Conservation (phyloP, 2,113 vertebrate genomes). For the Genyomyrus donnyi region DNA sequence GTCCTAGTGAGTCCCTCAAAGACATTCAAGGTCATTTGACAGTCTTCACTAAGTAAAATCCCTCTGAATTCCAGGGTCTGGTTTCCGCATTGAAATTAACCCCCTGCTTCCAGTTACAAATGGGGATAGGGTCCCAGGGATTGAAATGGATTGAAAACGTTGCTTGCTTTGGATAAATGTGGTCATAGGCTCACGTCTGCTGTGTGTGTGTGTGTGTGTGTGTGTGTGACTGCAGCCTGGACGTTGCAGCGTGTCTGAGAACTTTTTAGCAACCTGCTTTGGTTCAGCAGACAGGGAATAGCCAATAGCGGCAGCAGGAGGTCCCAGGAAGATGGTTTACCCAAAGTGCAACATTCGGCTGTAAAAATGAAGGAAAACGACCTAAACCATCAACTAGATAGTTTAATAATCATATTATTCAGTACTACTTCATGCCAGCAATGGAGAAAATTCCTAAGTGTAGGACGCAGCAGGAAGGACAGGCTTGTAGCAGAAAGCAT, state of each 20-base stretch:
- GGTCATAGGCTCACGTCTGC: neutral
- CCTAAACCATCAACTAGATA: neutral
- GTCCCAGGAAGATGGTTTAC: no score
- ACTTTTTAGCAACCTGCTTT: neutral
- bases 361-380: neutral
- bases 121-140: neutral
- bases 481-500: neutral
- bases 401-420: neutral
- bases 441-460: neutral
- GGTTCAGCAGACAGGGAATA: neutral
- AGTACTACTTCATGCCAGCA: neutral
- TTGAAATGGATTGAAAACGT: neutral
- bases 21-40: slow-evolving; percentile 4
- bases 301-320: no score
- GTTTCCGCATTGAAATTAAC: neutral
- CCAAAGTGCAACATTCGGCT: neutral
- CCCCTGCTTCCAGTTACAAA: neutral
- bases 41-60: neutral
- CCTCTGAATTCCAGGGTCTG: neutral
- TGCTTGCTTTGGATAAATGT: neutral
- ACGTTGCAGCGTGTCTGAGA: neutral
- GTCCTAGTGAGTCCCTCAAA: neutral
- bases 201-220: neutral
- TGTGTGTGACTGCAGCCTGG: neutral
- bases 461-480: neutral